Conservation (phyloP, 2,113 vertebrate species). For the Epinephelus lanceolatus region DNA sequence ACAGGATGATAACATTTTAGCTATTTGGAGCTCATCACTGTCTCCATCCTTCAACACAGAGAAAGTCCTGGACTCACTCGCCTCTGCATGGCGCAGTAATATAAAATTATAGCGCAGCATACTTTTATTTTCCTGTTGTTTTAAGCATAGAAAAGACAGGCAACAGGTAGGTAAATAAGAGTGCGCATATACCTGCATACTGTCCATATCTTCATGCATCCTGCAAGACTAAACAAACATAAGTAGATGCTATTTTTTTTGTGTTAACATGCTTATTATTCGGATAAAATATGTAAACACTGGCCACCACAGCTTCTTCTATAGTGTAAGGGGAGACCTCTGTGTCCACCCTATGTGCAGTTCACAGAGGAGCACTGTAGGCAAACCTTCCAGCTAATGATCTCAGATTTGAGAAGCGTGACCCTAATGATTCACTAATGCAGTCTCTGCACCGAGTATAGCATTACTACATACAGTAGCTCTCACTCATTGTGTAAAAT, state of each 20-base stretch:
- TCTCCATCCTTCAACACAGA: neutral
- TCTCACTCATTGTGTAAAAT: slow-evolving; percentile 62
- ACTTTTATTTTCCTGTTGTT: neutral
- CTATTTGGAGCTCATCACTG: neutral
- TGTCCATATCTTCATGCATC: neutral
- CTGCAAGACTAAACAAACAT: neutral
- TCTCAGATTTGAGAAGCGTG: slow-evolving; percentile 61
- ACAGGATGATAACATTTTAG: neutral
- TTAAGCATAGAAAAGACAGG: neutral
- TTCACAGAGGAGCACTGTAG: slow-evolving; percentile 39
- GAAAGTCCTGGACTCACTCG: neutral
- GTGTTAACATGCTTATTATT: slow-evolving; percentile 4
- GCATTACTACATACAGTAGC: slow-evolving; percentile 47
- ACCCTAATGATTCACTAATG: slow-evolving; percentile 69
- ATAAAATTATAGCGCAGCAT: no score
- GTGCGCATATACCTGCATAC: neutral
- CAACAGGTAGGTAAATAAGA: neutral
- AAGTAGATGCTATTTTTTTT: neutral
- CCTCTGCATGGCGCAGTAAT: neutral
- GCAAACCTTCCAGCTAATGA: slow-evolving; percentile 64
- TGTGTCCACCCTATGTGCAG: slow-evolving; percentile 15
- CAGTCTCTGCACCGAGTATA: slow-evolving; percentile 64
- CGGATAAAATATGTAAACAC: slow-evolving; percentile 17
- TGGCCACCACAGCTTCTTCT: neutral
- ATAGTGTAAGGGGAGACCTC: slow-evolving; percentile 7